Evolutionary conservation across 1,140 invertebrate species (phyloP).

Genomic region (Aculops lycopersici): DNA sequence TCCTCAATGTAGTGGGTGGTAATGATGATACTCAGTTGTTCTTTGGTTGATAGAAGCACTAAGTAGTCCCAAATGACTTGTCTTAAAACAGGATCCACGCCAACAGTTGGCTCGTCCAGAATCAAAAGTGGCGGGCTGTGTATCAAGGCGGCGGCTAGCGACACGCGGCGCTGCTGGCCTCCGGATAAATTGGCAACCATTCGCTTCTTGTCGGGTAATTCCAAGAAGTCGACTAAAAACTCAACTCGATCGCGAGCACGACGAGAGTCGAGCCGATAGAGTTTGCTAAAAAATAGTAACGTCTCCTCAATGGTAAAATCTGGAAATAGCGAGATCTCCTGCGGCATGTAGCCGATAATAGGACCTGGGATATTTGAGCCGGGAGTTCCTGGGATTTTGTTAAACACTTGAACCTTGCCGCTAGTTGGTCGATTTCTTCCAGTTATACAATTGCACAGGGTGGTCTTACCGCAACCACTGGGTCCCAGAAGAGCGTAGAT

Average conservation of each 20-base stretch:
- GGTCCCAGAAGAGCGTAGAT: slow-evolving; percentile 10
- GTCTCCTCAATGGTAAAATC: slow-evolving; percentile 17
- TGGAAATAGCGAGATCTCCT: slow-evolving; percentile 16
- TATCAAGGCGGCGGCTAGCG: slow-evolving; percentile 61
- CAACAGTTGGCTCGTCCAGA: slow-evolving; percentile 19
- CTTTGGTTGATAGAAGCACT: neutral
- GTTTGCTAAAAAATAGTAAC: slow-evolving; percentile 15
- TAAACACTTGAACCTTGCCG: slow-evolving; percentile 6
- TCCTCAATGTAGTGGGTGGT: slow-evolving; percentile 20
- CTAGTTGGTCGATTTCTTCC: slow-evolving; percentile 2
- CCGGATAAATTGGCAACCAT: slow-evolving; percentile 24
- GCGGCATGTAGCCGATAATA: slow-evolving; percentile 18
- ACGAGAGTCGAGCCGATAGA: slow-evolving; percentile 14
- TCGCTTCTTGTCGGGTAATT: neutral
- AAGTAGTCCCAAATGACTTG: slow-evolving; percentile 11
- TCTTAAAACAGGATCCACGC: slow-evolving; percentile 16
- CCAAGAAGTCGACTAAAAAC: slow-evolving; percentile 9
- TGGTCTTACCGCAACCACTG: slow-evolving; percentile 9
- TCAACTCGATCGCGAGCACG: slow-evolving; percentile 1
- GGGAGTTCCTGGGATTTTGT: neutral
- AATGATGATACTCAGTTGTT: slow-evolving; percentile 24
- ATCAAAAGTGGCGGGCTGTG: slow-evolving; percentile 35
- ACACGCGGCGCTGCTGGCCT: slow-evolving; percentile 61
- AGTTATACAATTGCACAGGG: slow-evolving; percentile 6
- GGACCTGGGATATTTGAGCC: slow-evolving; percentile 14